Evolutionary conservation across 2,888 invertebrate genomes (phyloP).

Genomic region (Tipula vernalis): DNA sequence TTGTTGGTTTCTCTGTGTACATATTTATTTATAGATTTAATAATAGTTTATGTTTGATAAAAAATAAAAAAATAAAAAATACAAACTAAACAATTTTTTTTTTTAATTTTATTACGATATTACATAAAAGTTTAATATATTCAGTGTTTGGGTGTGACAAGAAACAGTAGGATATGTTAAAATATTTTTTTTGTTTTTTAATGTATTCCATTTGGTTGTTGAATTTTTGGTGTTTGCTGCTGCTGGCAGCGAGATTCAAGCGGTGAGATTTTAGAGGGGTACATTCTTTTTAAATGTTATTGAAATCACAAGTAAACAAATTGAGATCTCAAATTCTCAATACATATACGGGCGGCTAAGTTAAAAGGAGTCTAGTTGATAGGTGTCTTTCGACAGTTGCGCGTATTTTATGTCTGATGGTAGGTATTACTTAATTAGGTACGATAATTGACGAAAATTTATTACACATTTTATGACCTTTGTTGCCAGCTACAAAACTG

Average conservation of each 20-base stretch:
- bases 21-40: background rate
- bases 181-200: background rate
- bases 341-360: background rate
- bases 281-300: background rate
- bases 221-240: background rate
- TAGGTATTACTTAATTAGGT: background rate
- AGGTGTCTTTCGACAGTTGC: background rate
- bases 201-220: background rate
- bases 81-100: background rate
- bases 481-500: too few species aligned
- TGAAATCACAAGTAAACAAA: background rate
- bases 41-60: background rate
- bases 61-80: background rate
- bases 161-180: background rate
- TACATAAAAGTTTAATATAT: conserved; percentile 4
- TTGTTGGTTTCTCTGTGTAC: background rate
- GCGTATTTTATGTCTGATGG: background rate
- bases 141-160: conserved; percentile 4
- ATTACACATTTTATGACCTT: too few species aligned
- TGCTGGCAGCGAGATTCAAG: background rate
- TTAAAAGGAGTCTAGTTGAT: background rate
- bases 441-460: background rate
- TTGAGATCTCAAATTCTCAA: background rate
- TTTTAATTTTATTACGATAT: background rate
- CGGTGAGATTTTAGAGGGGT: background rate